A percentile compares a stretch with the other conserved stretches of the same genome.
Conservation (phyloP, 2,888 invertebrate species). For the Chymomyza fuscimana region DNA sequence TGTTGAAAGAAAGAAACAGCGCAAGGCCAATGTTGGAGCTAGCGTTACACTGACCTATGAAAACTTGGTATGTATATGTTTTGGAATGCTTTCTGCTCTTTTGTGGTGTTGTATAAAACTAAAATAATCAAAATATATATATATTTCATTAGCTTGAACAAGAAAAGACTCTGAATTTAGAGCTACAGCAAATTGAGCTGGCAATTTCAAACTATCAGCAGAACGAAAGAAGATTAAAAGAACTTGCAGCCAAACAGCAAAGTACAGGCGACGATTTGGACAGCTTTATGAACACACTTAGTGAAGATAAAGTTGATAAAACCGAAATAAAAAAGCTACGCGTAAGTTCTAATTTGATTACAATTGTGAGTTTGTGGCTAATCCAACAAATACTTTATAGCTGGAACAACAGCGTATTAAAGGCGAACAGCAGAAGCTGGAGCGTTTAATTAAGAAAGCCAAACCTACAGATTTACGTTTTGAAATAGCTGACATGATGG, state of each 20-base stretch:
- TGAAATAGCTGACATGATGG: constrained; percentile 64
- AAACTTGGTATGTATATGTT: constrained; percentile 81
- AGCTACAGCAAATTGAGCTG: constrained; percentile 84
- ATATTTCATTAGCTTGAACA: constrained; percentile 63
- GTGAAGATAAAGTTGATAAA: constrained; percentile 83
- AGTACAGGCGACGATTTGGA: constrained; percentile 87
- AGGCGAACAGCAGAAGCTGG: constrained; percentile 84
- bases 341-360: constrained; percentile 68
- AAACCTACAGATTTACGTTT: constrained; percentile 84
- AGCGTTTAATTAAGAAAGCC: constrained; percentile 87
- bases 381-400: constrained; percentile 72
- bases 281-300: constrained; percentile 88
- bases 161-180: constrained; percentile 80
- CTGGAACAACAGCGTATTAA: constrained; percentile 85
- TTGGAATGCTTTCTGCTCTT: no score
- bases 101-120: not conserved
- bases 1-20: constrained; percentile 91
- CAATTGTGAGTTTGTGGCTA: not conserved
- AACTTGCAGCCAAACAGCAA: constrained; percentile 46
- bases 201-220: constrained; percentile 80
- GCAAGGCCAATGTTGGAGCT: constrained; percentile 80
- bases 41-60: constrained; percentile 83
- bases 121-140: not conserved
- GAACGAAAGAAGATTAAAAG: constrained; percentile 77
- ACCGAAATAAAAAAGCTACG: constrained; percentile 83